Conservation (phyloP, 2,797 vertebrate species). For the Passerculus sandwichensis region DNA sequence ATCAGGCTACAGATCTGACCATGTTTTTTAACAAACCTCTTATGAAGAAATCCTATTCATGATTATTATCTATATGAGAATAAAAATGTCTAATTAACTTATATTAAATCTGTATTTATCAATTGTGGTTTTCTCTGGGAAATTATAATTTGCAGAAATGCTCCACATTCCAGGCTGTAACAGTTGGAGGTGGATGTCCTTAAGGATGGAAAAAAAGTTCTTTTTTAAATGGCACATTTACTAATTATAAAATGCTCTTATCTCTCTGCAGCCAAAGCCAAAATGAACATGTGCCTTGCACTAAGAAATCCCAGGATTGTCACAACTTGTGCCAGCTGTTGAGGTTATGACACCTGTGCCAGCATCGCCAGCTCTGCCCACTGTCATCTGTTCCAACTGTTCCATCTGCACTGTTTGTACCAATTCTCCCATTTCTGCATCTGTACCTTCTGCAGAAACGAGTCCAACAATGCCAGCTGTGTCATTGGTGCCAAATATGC, state of each 20-base stretch:
- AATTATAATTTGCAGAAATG: slow-evolving; percentile 81
- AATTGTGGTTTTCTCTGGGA: slow-evolving; percentile 79
- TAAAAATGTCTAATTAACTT: slow-evolving; percentile 80
- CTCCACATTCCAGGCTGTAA: slow-evolving; percentile 80
- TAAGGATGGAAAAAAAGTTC: slow-evolving; percentile 82
- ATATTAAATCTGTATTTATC: slow-evolving; percentile 82
- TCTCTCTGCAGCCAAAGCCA: slow-evolving; percentile 90
- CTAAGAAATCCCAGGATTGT: slow-evolving; percentile 99
- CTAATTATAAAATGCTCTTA: slow-evolving; percentile 90
- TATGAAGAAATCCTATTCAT: slow-evolving; percentile 78
- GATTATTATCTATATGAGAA: slow-evolving; percentile 78
- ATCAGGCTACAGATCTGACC: slow-evolving; percentile 73
- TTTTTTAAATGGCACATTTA: slow-evolving; percentile 89
- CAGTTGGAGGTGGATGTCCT: slow-evolving; percentile 86
- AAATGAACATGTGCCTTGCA: slow-evolving; percentile 99
- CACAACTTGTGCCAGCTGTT: slow-evolving; percentile 99
- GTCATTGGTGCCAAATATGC: slow-evolving; percentile 95
- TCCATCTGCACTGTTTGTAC: slow-evolving; percentile 97
- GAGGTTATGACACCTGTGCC: slow-evolving; percentile 99
- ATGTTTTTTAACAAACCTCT: slow-evolving; percentile 74
- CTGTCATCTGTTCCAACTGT: slow-evolving; percentile 96
- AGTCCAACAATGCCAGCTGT: slow-evolving; percentile 94
- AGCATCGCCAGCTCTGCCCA: slow-evolving; percentile 95
- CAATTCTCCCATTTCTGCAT: slow-evolving; percentile 96
- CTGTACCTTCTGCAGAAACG: slow-evolving; percentile 95